Percentiles rank a stretch among this genome's conserved stretches.
Conservation (phyloP, 2,113 vertebrate species). For the Emydocephalus ijimae region DNA sequence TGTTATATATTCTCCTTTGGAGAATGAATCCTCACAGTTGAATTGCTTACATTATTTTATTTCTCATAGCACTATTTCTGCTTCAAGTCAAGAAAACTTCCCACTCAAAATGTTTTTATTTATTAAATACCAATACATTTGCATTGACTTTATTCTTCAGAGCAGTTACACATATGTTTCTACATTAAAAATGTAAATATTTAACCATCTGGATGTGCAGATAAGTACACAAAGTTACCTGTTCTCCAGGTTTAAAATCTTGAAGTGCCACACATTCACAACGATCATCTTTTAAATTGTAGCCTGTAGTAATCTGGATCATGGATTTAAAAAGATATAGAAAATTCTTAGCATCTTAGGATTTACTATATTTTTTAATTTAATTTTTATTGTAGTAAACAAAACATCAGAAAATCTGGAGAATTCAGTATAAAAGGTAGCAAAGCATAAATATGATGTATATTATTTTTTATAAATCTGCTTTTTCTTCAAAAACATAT, state of each 20-base stretch:
- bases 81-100: background rate
- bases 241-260: conserved; percentile 88
- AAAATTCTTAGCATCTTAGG: conserved; percentile 27
- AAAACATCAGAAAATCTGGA: background rate
- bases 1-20: background rate
- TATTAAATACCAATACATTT: background rate
- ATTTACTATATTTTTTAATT: background rate
- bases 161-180: background rate
- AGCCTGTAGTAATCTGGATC: conserved; percentile 92
- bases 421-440: background rate
- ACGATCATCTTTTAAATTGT: conserved; percentile 97
- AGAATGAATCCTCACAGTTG: background rate
- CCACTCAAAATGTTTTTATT: conserved; percentile 2
- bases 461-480: background rate
- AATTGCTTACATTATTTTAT: conserved; percentile 15
- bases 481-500: conserved; percentile 3
- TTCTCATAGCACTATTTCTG: background rate
- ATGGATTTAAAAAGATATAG: conserved; percentile 27
- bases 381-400: background rate
- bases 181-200: conserved; percentile 12
- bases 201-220: background rate
- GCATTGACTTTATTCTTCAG: background rate
- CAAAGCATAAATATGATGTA: background rate
- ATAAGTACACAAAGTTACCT: conserved; percentile 70
- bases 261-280: conserved; percentile 94